phyloP scores from a whole-genome alignment of 1,140 invertebrate genomes.

The Tetramorium parvispinum region DNA sequence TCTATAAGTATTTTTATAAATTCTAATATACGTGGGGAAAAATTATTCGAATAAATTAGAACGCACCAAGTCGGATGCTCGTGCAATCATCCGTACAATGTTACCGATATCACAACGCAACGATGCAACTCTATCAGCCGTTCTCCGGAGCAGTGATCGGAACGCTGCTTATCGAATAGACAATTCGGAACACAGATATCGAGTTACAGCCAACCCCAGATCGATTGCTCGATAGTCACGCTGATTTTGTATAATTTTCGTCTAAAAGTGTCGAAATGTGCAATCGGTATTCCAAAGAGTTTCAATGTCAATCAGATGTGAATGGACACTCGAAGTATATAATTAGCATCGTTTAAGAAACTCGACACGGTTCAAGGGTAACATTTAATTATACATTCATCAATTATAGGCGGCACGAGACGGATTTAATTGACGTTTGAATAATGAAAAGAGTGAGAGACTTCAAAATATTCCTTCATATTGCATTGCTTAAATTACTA shows the following conservation, averaged over 20 bases:
- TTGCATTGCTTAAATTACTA: no score
- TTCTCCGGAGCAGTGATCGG: slow-evolving; percentile 12
- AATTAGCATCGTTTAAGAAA: slow-evolving; percentile 2
- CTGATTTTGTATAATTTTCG: slow-evolving; percentile 42
- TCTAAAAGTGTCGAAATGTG: not conserved
- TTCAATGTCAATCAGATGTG: not conserved
- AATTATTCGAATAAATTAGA: not conserved
- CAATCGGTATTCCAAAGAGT: not conserved
- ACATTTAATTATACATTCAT: slow-evolving; percentile 43
- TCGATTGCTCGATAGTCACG: slow-evolving; percentile 50
- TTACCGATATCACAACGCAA: slow-evolving; percentile 7
- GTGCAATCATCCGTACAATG: not conserved
- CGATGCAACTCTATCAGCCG: not conserved
- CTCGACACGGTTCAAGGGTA: slow-evolving; percentile 31
- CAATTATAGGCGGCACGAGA: slow-evolving; percentile 21
- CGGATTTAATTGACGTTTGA: not conserved
- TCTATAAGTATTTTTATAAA: not conserved
- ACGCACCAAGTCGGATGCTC: not conserved
- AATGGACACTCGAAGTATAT: not conserved
- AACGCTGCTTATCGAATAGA: slow-evolving; percentile 23
- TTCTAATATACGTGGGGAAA: not conserved
- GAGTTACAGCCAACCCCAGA: not conserved
- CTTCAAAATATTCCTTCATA: not conserved
- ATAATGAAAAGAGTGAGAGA: not conserved
- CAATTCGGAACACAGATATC: slow-evolving; percentile 5